Evolutionary conservation across 2,113 vertebrate genomes (phyloP), one percentile per base, ranked within the genome.

Genomic region (Hirundichthys speculiger): DNA sequence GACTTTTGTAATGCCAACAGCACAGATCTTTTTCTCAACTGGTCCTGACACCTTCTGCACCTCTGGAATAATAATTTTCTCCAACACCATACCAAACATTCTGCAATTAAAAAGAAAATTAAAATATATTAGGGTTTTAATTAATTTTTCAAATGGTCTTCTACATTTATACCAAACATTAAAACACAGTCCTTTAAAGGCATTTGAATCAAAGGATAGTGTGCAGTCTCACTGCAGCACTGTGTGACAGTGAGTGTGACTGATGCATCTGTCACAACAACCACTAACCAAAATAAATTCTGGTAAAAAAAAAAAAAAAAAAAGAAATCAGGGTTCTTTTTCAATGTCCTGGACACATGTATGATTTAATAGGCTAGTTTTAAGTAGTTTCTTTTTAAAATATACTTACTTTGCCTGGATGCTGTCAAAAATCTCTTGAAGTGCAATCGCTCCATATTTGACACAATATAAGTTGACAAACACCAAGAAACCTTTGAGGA

Each of bases 41-140:
- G 93, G 85, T 40, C 98, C 98, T 25, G 98, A 99, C 22, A 98
- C 97, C 66, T 99, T 99, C 86, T 99, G 98, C 69, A 99, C 96
- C 89, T 99, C 98, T 41, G 98, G 97, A 90, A 99, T 95, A 73
- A 99, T 93, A 4, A 99, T 97, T 83, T 99, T 99, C 83, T 99
- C 97, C 91, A 99, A 86, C 72, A 99, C 97, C 98, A 99, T 99
- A 53, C 97, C 97, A 86, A 99, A 99, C 97, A 99, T 99, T 83
- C 98, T 99, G 76, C 62, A 60, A 45, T 1, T 53, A 30, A 70
- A 58, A 57, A 43, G 18, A 5, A 52, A 8, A 14, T 1, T 7
- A 14, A 27, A 51, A 25, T 5, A 34, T 34, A 34, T 4, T 4
- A 34, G 30, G 30, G 30, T 34, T 34, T 4, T 10, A 34, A 9